Evolutionary conservation across 2,797 vertebrate genomes (phyloP), one percentile per base, ranked within the genome.

Genomic region (Toxotes lorentzi): DNA sequence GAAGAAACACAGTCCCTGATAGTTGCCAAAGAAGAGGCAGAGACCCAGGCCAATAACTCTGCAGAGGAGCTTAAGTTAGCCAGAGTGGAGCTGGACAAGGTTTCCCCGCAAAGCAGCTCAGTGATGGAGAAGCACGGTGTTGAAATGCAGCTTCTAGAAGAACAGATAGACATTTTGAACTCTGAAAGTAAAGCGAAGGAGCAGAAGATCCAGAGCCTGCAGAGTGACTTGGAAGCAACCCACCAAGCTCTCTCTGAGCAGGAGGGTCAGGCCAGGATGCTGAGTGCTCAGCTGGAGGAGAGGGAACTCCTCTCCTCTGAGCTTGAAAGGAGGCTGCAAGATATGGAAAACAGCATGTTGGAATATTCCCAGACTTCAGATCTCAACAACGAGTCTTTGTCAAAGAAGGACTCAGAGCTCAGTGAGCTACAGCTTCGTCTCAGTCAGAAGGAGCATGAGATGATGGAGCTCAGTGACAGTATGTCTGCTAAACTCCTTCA

Each of bases 401-500:
- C 89, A 23, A 93, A 94, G 73, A 96, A 94, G 65, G 90, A 91
- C 23, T 88, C 76, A 2, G 95, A 96, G 66, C 84, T 97, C 34
- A 93, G 94, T 50, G 92, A 89, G 38, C 91, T 99, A 1, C 95
- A 95, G 60, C 89, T 92, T 62, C 78, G 86, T 23, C 89, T 98
- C 66, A 84, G 87, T 45, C 93, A 97, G 76, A 98, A 96, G 67
- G 95, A 98, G 70, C 93, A 90, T 12, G 96, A 98, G 88, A 94
- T 97, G 91, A 89, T 88, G 7, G 97, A 97, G 80, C 93, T 99
- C 35, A 96, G 88, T 63, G 85, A 96, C 66, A 95, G 94, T 76
- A 96, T 98, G 96, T 96, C 96, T 2, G 91, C 96, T 58, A 98
- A 96, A 89, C 95, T 99, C 82, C 95, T 97, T 30, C 94, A 96